These are phyloP conservation scores for Bombus picipes DNA, from an alignment of 1,140 invertebrate genomes.

Conservation along the genomic window DNA sequence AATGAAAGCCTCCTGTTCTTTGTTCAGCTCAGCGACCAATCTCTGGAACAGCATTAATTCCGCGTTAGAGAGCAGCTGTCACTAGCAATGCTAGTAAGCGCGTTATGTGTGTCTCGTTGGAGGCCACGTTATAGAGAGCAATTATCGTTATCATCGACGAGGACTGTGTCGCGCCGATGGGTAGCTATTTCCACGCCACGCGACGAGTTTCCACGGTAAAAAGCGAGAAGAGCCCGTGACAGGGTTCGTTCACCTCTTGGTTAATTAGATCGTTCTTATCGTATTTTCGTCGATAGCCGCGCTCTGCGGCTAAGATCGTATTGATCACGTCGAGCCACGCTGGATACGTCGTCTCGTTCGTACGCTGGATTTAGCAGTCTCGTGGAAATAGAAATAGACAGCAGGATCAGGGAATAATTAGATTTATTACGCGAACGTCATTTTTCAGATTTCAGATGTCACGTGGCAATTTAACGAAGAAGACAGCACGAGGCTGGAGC, in stretches of 20 bases:
- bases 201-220: not conserved
- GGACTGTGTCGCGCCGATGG: not conserved
- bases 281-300: constrained; percentile 16
- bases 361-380: not conserved
- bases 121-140: constrained; percentile 10
- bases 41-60: constrained; percentile 86
- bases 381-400: not conserved
- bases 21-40: constrained; percentile 96
- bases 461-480: too few species aligned
- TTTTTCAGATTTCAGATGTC: not conserved
- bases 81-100: not conserved
- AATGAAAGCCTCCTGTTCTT: constrained; percentile 97
- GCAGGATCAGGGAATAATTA: not conserved
- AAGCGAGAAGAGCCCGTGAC: not conserved
- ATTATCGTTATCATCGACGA: constrained; percentile 42
- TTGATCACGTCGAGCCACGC: not conserved
- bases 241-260: constrained; percentile 29
- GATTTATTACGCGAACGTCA: not conserved
- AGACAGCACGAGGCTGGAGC: too few species aligned
- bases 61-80: constrained; percentile 26
- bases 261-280: constrained; percentile 44
- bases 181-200: constrained; percentile 11
- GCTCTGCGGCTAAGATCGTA: not conserved
- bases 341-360: not conserved
- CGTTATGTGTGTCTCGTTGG: not conserved